Evolutionary conservation across 1,140 invertebrate genomes (phyloP).

Genomic region (Drepana arcuata): DNA sequence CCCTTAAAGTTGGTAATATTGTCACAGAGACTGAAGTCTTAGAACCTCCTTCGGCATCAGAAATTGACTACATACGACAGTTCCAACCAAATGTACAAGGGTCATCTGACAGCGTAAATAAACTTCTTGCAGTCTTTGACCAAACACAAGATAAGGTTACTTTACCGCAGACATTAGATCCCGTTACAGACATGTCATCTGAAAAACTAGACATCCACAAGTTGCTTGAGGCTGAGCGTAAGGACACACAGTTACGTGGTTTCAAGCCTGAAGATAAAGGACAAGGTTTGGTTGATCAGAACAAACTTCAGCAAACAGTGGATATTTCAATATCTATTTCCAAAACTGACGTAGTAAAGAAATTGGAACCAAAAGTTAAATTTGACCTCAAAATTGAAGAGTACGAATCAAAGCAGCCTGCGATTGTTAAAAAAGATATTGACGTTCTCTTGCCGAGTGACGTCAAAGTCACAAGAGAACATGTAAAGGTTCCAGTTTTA

Average conservation of each 20-base stretch:
- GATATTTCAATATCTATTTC: conserved; percentile 45
- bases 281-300: conserved; percentile 1
- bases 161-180: background rate
- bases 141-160: conserved; percentile 9
- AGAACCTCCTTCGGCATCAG: conserved; percentile 12
- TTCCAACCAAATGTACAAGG: conserved; percentile 21
- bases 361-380: conserved; percentile 34
- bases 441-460: conserved; percentile 34
- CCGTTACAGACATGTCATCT: background rate
- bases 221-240: conserved; percentile 39
- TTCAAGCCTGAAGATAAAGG: conserved; percentile 7
- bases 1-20: conserved; percentile 20
- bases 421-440: conserved; percentile 46
- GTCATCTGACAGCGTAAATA: conserved; percentile 21
- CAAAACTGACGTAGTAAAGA: conserved; percentile 27
- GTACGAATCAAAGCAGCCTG: conserved; percentile 20
- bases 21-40: conserved; percentile 20
- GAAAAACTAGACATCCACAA: conserved; percentile 24
- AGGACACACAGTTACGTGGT: conserved; percentile 24
- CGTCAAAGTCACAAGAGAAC: conserved; percentile 34
- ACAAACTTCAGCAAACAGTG: conserved; percentile 24
- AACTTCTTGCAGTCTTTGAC: conserved; percentile 10
- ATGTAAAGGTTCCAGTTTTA: conserved; percentile 5
- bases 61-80: conserved; percentile 33
- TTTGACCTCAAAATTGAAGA: conserved; percentile 42